Conservation (phyloP, 2,888 invertebrate genomes). For the Hylaea fasciaria region DNA sequence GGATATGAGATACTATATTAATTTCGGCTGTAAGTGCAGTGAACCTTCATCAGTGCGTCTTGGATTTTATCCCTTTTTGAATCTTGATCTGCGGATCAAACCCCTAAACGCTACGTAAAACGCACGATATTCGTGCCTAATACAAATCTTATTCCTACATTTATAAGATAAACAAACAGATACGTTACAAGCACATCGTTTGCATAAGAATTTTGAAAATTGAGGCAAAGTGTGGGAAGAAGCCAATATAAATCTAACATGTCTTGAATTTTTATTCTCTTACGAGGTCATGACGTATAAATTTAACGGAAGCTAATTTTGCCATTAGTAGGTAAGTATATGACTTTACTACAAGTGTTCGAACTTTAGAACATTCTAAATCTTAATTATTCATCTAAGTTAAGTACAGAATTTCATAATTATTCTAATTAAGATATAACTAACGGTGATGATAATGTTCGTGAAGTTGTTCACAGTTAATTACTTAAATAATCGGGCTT, state of each 20-base stretch:
- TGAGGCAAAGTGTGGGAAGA: constrained; percentile 38
- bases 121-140: too few species aligned
- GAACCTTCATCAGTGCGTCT: too few species aligned
- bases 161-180: constrained; percentile 3
- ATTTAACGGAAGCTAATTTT: constrained; percentile 17
- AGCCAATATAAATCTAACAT: constrained; percentile 35
- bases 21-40: too few species aligned
- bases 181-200: constrained; percentile 21
- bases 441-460: constrained; percentile 11
- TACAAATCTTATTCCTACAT: neutral
- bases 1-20: too few species aligned
- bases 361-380: constrained; percentile 15
- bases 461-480: constrained; percentile 6
- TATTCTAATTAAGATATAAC: constrained; percentile 15
- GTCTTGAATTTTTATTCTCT: constrained; percentile 37
- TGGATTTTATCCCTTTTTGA: too few species aligned
- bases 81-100: neutral
- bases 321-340: too few species aligned
- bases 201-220: constrained; percentile 30
- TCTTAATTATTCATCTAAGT: constrained; percentile 13
- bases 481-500: constrained; percentile 3
- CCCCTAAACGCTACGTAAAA: too few species aligned
- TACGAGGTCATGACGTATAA: constrained; percentile 17
- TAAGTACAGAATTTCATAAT: constrained; percentile 15
- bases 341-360: constrained; percentile 11